Evolutionary conservation across 2,888 invertebrate species (phyloP), one percentile per base, ranked within the genome.

Genomic region (Nomada lathburiana): DNA sequence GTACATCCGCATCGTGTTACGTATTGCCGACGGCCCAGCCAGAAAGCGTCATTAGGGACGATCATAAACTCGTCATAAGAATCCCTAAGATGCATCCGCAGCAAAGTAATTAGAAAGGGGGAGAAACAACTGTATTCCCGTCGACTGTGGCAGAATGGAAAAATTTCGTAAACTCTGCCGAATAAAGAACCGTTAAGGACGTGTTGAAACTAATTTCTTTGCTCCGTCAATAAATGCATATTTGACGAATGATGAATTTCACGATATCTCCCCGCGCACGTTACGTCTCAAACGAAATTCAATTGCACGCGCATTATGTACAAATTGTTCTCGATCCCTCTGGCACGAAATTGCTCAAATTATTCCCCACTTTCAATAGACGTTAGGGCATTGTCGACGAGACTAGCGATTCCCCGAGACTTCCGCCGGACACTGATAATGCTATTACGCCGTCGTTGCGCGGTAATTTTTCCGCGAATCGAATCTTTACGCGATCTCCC

Each of bases 401-500:
- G 73, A 82, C 79, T 84, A 77, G 70, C 75, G 64, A 72, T 80
- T 74, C 80, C 88, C 75, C 76, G 74, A 76, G 80, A 83, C 71
- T 78, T 78, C 76, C 63, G 73, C 80, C 76, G 70, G 76, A 59
- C 76, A 59, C 73, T 73, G 88, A 84, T 86, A 88, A 86, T 74
- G 81, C 88, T 74, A 87, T 88, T 86, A 81, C 72, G 47, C 67
- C 76, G 52, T 64, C 60, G 52, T 68, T 72, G 67, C 64, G 53
- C 67, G 62, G 72, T 73, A 47, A 87, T 88, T 88, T 88, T 88
- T 88, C 80, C 67, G 65, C 72, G 50, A 53, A 29, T 29, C 70
- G 59, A 76, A 88, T 88, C 86, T 88, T 86, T 82, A 85, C 88
- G 88, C 88, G 80, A 88, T 88, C 88, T 86, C 71, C 53, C 71